A percentile compares a stretch with the other conserved stretches of the same genome.
Conservation (phyloP, 2,797 vertebrate species). For the Rhinogobio ventralis region DNA sequence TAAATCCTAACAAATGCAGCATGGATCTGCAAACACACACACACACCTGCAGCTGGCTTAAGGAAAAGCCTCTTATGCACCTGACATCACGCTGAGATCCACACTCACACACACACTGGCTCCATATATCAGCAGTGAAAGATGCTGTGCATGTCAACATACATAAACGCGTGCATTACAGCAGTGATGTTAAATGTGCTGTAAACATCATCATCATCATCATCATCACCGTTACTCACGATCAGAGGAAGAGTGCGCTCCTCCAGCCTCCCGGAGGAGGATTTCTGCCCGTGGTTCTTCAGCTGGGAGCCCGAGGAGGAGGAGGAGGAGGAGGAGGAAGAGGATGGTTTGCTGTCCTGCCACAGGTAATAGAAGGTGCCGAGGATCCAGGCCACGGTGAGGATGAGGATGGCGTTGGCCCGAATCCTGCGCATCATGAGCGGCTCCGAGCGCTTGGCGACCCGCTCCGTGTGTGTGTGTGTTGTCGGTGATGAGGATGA, state of each 20-base stretch:
- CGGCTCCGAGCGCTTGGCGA: conserved; percentile 35
- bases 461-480: not conserved
- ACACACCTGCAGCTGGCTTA: conserved; percentile 63
- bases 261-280: conserved; percentile 80
- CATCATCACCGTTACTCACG: conserved; percentile 78
- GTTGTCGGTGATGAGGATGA: conserved; percentile 18
- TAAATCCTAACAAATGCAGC: conserved; percentile 7
- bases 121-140: not conserved
- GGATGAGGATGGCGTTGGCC: conserved; percentile 97
- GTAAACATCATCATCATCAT: conserved; percentile 38
- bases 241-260: conserved; percentile 90
- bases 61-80: conserved; percentile 74
- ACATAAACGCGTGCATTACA: not conserved
- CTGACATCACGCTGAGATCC: conserved; percentile 41
- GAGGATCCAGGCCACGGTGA: conserved; percentile 97
- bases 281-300: conserved; percentile 54
- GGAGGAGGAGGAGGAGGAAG: conserved; percentile 78
- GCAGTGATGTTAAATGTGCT: conserved; percentile 12
- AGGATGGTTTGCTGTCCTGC: conserved; percentile 94
- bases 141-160: not conserved
- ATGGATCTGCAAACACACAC: conserved; percentile 14
- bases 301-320: conserved; percentile 16
- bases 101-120: conserved; percentile 8
- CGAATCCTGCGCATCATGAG: conserved; percentile 96
- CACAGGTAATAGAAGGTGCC: conserved; percentile 99